These are phyloP conservation scores for Ornithoptera alexandrae DNA, from an alignment of 2,888 invertebrate species.

Conservation along the genomic window DNA sequence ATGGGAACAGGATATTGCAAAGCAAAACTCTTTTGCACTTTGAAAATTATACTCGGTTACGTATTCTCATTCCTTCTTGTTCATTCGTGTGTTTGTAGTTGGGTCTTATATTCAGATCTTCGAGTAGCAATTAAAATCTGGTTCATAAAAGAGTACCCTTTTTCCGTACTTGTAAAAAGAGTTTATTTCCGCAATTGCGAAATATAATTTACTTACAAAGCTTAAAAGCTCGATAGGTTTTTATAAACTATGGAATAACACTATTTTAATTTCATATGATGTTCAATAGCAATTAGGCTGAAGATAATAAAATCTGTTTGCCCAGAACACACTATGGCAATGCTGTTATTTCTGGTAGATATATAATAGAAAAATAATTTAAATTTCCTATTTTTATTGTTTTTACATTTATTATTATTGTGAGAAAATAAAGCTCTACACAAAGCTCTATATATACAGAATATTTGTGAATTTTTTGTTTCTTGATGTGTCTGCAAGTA, in stretches of 20 bases:
- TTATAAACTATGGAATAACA: too few species aligned
- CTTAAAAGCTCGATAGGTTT: too few species aligned
- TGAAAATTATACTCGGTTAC: conserved; percentile 28
- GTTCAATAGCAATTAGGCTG: too few species aligned
- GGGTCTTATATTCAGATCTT: background rate
- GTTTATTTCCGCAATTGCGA: background rate
- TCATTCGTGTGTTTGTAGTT: background rate
- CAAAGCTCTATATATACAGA: background rate
- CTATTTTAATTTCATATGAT: too few species aligned
- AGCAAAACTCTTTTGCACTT: conserved; percentile 36
- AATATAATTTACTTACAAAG: background rate
- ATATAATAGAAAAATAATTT: too few species aligned
- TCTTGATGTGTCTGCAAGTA: background rate
- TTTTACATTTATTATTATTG: too few species aligned
- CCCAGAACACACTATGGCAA: too few species aligned
- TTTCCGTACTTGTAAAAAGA: background rate
- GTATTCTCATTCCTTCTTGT: background rate
- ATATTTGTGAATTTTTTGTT: background rate
- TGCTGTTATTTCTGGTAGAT: too few species aligned
- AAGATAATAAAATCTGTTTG: too few species aligned
- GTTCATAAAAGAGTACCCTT: background rate
- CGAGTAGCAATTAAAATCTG: conserved; percentile 13
- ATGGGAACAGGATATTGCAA: conserved; percentile 43
- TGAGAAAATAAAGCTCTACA: background rate
- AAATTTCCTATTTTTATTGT: too few species aligned